phyloP scores from a whole-genome alignment of 2,888 invertebrate species.

The Zonitis immaculata region DNA sequence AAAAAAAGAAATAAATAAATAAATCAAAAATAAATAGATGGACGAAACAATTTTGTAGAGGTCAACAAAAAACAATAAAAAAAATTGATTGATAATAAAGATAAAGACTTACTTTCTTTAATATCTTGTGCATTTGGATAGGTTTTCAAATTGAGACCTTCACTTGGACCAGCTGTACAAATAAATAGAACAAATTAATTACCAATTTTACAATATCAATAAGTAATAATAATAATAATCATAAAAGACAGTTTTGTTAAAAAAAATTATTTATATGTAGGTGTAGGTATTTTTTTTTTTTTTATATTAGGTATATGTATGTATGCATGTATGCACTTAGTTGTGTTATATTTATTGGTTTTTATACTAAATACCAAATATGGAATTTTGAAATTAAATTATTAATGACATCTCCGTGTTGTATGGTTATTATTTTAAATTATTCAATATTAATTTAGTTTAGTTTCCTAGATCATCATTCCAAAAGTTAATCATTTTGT shows the following conservation, averaged over 20 bases:
- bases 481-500: background rate
- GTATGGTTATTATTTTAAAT: background rate
- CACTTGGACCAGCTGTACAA: slow-evolving; percentile 35
- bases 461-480: background rate
- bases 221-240: no score
- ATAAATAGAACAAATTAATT: slow-evolving; percentile 10
- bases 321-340: no score
- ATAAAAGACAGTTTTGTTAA: no score
- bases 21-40: no score
- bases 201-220: background rate
- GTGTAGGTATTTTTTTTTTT: no score
- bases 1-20: no score
- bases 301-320: no score
- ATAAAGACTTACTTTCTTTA: slow-evolving; percentile 72
- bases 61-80: background rate
- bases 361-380: background rate
- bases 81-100: background rate
- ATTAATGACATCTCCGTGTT: background rate
- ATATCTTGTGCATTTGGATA: slow-evolving; percentile 74
- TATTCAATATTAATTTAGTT: background rate
- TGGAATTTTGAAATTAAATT: background rate
- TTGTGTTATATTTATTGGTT: background rate
- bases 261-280: no score
- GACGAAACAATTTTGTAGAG: background rate
- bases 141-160: slow-evolving; percentile 63